Evolutionary conservation across 1,140 invertebrate species (phyloP), one percentile per base, ranked within the genome.

Genomic region (Drosophila oshimai): DNA sequence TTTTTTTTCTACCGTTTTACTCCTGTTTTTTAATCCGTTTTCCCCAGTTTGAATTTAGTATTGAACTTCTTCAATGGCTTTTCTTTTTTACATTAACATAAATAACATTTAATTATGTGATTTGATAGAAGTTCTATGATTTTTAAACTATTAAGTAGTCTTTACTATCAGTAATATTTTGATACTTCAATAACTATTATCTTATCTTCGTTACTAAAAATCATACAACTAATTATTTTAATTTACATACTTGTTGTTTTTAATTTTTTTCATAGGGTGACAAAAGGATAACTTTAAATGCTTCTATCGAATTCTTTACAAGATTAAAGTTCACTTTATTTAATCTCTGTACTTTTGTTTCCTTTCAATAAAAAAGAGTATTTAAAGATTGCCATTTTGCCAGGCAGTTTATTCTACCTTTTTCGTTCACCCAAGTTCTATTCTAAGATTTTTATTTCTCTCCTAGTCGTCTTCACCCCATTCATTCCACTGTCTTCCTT

Each of bases 391-490:
- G 6, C n/a, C 33, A 22, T 17, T 49, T 39, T 13, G 33, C 7
- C 6, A 26, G 28, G 2, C 9, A 22, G 10, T 7, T n/a, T 42
- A 1, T 20, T 9, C 4, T 4, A 24, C 29, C 29, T 34, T 34
- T 15, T 33, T 44, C 28, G 5, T 31, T 41, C 2, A 34, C 2
- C 37, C 7, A 17, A 45, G n/a, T n/a, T 28, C 10, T 37, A 33
- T 24, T 29, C 29, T 50, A 42, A 29, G 61, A 51, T 20, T 26
- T 71, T 46, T 62, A 33, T 47, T 54, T 42, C n/a, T 29, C 13
- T 60, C 41, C 6, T 4, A 24, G 6, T 22, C 2, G 39, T 54
- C n/a, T 62, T 45, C 31, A 42, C 34, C 45, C 31, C 31, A 20
- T 44, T 15, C 12, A 20, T 22, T 31, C 20, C 33, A 24, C 33